Evolutionary conservation across 1,140 invertebrate species (phyloP), one percentile per base, ranked within the genome.

Genomic region (Lordiphosa mommai): DNA sequence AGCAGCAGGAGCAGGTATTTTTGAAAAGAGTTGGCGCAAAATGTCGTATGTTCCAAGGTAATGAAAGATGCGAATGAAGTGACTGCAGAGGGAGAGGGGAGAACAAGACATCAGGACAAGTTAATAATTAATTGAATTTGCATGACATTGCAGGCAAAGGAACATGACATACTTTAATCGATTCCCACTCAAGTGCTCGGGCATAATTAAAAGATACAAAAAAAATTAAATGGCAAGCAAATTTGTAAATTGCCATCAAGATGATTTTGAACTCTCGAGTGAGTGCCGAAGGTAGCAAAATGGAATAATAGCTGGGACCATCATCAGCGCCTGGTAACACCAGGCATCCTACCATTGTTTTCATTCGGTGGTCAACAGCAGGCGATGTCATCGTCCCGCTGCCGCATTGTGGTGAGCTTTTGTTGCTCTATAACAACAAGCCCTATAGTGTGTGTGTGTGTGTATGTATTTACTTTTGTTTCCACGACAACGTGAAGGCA

Each of bases 41-140:
- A n/a, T 51, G 49, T 59, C 44, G 55, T 48, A 30, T 51, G 41
- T 57, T 33, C 52, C 77, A 72, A 84, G 72, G 77, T 82, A 82
- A 82, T 82, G 77, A 72, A 74, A 82, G 67, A 82, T 82, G 69
- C 58, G 77, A 82, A 84, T 77, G 77, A 72, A 77, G 72, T 56
- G 61, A 67, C 46, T 32, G 14, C 17, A 29, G 7, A 14, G 3
- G 20, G 20, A 5, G n/a, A n/a, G n/a, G n/a, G n/a, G n/a, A n/a
- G n/a, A n/a, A n/a, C n/a, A n/a, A n/a, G n/a, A 23, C 20, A 23
- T 6, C 20, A 4, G 20, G 20, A 9, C 13, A 30, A 46, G 47
- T 49, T 43, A 16, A 67, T 82, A 76, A 71, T 82, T 68, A 84
- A 82, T 82, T 82, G 76, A 82, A 82, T 82, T 76, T 82, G 59